Conservation (phyloP, 2,797 vertebrate species). For the Acipenser ruthenus region DNA sequence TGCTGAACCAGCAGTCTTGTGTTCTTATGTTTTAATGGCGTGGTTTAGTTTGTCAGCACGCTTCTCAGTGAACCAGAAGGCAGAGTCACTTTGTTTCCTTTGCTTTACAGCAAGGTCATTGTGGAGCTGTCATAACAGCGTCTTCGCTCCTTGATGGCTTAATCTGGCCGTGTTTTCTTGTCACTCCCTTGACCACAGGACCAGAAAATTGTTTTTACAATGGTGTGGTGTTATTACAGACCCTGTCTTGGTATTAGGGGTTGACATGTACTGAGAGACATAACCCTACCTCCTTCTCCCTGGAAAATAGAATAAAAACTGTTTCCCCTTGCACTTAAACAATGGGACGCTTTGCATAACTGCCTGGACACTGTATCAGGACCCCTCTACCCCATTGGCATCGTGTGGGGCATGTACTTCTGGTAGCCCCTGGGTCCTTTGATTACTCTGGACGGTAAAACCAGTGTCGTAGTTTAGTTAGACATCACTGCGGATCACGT, state of each 20-base stretch:
- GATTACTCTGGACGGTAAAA: too few relatives aligned
- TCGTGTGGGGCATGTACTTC: too few relatives aligned
- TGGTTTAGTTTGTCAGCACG: background rate
- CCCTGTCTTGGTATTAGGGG: slow-evolving; percentile 6
- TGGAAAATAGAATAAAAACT: background rate
- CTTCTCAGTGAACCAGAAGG: slow-evolving; percentile 2
- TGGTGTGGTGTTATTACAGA: slow-evolving; percentile 15
- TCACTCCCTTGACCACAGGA: slow-evolving; percentile 20
- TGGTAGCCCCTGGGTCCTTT: too few relatives aligned
- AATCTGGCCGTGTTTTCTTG: slow-evolving; percentile 9
- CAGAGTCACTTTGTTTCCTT: slow-evolving; percentile 18
- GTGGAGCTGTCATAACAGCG: background rate
- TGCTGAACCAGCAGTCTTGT: too few relatives aligned
- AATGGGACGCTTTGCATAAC: too few relatives aligned
- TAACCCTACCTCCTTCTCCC: background rate
- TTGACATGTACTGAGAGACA: slow-evolving; percentile 2
- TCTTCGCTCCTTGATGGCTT: slow-evolving; percentile 7
- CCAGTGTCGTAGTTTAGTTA: too few relatives aligned
- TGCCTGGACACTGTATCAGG: too few relatives aligned
- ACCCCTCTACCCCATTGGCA: too few relatives aligned
- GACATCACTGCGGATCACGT: too few relatives aligned
- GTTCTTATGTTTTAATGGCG: too few relatives aligned
- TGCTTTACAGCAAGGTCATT: slow-evolving; percentile 11
- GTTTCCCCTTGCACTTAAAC: too few relatives aligned
- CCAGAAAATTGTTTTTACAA: slow-evolving; percentile 24